phyloP scores from a whole-genome alignment of 1,140 invertebrate genomes.

The Formica selysi region DNA sequence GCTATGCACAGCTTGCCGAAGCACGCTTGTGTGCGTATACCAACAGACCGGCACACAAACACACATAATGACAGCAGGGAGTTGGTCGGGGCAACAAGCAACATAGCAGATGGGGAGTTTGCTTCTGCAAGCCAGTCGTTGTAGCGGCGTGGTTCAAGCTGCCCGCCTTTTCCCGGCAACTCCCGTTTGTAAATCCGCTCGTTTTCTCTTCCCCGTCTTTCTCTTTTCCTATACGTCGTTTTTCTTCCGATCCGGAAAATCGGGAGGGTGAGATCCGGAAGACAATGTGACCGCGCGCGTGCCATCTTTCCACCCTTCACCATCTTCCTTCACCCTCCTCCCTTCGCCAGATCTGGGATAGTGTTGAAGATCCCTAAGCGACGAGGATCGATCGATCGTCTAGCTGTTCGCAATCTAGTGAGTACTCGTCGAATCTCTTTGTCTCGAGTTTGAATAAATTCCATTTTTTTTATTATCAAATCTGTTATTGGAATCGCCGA shows the following conservation, averaged over 20 bases:
- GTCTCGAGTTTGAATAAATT: not conserved
- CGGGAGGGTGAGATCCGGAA: slow-evolving; percentile 49
- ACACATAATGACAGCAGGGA: slow-evolving; percentile 77
- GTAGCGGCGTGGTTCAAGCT: slow-evolving; percentile 82
- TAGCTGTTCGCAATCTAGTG: slow-evolving; percentile 28
- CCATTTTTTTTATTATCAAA: not conserved
- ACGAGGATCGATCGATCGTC: slow-evolving; percentile 35
- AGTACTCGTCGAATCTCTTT: slow-evolving; percentile 26
- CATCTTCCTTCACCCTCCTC: not conserved
- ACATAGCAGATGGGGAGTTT: slow-evolving; percentile 81
- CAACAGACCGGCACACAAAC: slow-evolving; percentile 70
- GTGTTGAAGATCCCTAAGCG: slow-evolving; percentile 11
- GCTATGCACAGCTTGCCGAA: slow-evolving; percentile 60
- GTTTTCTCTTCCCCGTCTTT: slow-evolving; percentile 48
- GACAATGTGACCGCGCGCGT: slow-evolving; percentile 63
- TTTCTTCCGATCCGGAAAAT: slow-evolving; percentile 46
- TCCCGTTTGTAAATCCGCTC: slow-evolving; percentile 67
- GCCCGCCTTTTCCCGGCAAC: slow-evolving; percentile 78
- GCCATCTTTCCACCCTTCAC: slow-evolving; percentile 48
- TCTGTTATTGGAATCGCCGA: not conserved
- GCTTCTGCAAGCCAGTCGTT: slow-evolving; percentile 82
- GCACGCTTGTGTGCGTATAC: slow-evolving; percentile 11
- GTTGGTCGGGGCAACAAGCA: slow-evolving; percentile 74
- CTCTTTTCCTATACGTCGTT: slow-evolving; percentile 26
- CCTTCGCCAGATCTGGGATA: slow-evolving; percentile 8